Evolutionary conservation across 2,888 invertebrate genomes (phyloP), one percentile per base, ranked within the genome.

Genomic region (Trissonchulus latispiculum): DNA sequence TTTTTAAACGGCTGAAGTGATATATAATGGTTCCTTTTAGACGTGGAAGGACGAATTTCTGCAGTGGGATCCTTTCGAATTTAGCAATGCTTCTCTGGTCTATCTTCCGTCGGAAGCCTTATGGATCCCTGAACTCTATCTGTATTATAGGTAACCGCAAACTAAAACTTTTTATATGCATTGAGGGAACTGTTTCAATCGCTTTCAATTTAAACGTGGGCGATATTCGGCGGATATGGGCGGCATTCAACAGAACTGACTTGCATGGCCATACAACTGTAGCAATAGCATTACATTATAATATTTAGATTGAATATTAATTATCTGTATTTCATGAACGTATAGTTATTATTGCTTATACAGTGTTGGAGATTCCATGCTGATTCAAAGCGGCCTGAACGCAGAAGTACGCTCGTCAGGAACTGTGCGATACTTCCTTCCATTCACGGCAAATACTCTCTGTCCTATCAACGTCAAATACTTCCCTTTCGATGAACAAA

Each of bases 401-500:
- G 59, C 59, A 2, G 59, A 72, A n/a, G 36, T 74, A 2, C 15
- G 35, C 31, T 68, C 2, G 32, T 23, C 2, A 72, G 79, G 79
- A 2, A 75, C 75, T 1, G 78, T 82, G 59, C 76, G 81, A 36
- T 77, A 80, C 76, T 82, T 81, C 71, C 77, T 81, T 3, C 81
- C 82, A 8, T 80, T 81, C 48, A 78, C 82, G 2, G 80, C 81
- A 3, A 76, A 81, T 62, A 77, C 79, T 48, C 77, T 81, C 64
- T 81, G 81, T 73, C 81, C 82, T 2, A 79, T 81, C 75, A 82
- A 81, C 73, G 80, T 81, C 74, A 81, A 81, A 74, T 77, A 80
- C 61, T 81, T 81, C 72, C 81, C 81, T 23, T 81, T 81, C 75
- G 81, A 81, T 75, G 77, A 77, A 18, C 81, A 81, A 70, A 78